Conservation (phyloP, 2,888 invertebrate genomes). For the Apomyelois bistriatella region DNA sequence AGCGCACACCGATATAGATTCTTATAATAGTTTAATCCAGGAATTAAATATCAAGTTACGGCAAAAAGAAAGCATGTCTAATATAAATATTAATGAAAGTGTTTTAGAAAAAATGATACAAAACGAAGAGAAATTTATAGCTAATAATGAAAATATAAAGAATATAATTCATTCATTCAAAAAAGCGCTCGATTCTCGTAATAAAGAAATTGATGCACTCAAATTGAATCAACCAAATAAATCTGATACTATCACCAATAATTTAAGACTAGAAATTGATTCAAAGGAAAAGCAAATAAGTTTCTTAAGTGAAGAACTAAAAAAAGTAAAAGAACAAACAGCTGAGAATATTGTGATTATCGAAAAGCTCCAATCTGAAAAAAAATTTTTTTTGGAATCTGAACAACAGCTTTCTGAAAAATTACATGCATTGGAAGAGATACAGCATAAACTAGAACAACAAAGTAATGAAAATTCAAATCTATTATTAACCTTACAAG, state of each 20-base stretch:
- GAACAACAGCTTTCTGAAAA: constrained; percentile 37
- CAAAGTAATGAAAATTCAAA: constrained; percentile 26
- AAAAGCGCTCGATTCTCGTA: constrained; percentile 42
- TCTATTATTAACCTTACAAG: not conserved
- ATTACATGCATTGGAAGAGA: constrained; percentile 27
- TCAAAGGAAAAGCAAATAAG: constrained; percentile 38
- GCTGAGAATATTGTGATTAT: constrained; percentile 18
- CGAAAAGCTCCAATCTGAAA: constrained; percentile 24
- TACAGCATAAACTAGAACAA: constrained; percentile 29
- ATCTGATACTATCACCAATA: constrained; percentile 18
- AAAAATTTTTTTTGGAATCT: constrained; percentile 14
- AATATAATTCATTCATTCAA: constrained; percentile 58
- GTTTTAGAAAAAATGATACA: constrained; percentile 50
- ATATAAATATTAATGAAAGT: constrained; percentile 36
- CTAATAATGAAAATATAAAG: constrained; percentile 64
- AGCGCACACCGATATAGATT: constrained; percentile 47
- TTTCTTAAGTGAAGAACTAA: constrained; percentile 22
- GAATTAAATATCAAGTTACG: constrained; percentile 52
- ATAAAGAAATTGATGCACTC: constrained; percentile 48
- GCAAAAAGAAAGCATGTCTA: constrained; percentile 35
- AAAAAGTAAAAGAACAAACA: constrained; percentile 19
- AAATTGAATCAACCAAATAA: constrained; percentile 31
- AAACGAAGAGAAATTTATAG: constrained; percentile 56
- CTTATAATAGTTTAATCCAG: constrained; percentile 50
- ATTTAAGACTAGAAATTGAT: constrained; percentile 32